Evolutionary conservation across 2,888 invertebrate genomes (phyloP).

Genomic region (Micoletzkya japonica): DNA sequence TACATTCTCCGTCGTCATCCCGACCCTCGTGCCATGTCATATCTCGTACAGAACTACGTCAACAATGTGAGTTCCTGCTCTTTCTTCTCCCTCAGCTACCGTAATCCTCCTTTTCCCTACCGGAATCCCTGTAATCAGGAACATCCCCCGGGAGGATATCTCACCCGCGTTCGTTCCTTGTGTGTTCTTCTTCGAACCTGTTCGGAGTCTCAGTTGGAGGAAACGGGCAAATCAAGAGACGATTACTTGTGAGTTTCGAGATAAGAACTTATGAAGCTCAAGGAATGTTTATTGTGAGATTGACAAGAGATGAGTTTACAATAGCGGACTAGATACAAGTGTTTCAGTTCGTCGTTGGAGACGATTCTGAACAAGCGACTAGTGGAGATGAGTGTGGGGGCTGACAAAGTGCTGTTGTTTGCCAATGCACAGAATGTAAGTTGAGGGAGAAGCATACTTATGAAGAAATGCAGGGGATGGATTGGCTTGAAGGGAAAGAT

Average conservation of each 20-base stretch:
- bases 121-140: neutral
- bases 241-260: neutral
- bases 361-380: neutral
- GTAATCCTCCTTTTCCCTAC: neutral
- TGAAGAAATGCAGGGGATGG: no score
- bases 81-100: neutral
- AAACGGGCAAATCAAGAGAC: neutral
- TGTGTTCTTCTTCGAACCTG: slow-evolving; percentile 4
- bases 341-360: neutral
- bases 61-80: slow-evolving; percentile 3
- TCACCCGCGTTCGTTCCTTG: slow-evolving; percentile 7
- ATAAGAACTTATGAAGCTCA: neutral
- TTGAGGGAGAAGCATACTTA: no score
- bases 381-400: neutral
- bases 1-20: slow-evolving; percentile 8
- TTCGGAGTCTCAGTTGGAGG: neutral
- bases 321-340: no score
- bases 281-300: neutral
- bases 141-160: slow-evolving; percentile 13
- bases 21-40: neutral
- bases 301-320: neutral
- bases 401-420: neutral
- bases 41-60: slow-evolving; percentile 13
- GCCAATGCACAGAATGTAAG: no score
- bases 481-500: no score